These are phyloP conservation scores for Gymnocheta viridis DNA, from an alignment of 2,888 invertebrate species.

Conservation along the genomic window DNA sequence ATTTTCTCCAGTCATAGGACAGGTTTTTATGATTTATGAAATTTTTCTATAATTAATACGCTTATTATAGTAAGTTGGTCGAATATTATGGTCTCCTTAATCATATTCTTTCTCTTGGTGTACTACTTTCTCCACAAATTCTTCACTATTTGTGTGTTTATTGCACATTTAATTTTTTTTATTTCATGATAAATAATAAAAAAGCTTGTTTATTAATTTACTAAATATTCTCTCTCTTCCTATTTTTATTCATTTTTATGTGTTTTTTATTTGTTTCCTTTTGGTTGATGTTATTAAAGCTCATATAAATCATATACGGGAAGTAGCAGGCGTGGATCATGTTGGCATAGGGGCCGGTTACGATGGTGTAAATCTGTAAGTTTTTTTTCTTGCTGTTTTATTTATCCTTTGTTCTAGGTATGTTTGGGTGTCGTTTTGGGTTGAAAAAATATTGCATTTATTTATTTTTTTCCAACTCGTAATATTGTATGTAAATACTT, in stretches of 20 bases:
- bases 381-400: conserved; percentile 75
- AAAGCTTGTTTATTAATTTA: conserved; percentile 38
- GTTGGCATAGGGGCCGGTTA: conserved; percentile 94
- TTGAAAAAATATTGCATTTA: neutral
- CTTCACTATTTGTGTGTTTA: neutral
- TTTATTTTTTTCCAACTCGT: neutral
- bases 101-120: neutral
- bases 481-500: conserved; percentile 4
- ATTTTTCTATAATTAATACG: too few relatives aligned
- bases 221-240: neutral
- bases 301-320: conserved; percentile 94
- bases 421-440: neutral
- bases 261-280: neutral
- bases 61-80: too few relatives aligned
- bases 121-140: neutral
- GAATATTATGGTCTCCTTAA: neutral
- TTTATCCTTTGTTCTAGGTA: conserved; percentile 3
- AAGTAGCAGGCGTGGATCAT: conserved; percentile 92
- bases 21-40: too few relatives aligned
- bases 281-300: conserved; percentile 83
- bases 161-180: too few relatives aligned
- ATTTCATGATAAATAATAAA: conserved; percentile 40
- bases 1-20: too few relatives aligned
- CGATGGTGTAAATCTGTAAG: conserved; percentile 95
- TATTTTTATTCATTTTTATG: neutral